Conservation (phyloP, 2,888 invertebrate species). For the Ornithoptera alexandrae region DNA sequence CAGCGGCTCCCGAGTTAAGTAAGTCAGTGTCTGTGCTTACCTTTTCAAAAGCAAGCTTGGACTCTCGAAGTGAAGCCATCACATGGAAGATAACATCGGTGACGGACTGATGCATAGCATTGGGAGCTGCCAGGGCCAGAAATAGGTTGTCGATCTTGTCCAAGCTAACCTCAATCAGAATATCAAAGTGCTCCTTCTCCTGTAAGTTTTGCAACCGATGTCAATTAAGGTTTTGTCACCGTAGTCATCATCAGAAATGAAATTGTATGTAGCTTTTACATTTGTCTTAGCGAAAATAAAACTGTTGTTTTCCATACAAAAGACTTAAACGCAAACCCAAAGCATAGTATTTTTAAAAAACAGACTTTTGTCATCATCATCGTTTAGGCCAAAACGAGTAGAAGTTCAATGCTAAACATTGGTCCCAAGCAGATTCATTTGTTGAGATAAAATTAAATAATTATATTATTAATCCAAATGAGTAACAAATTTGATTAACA, state of each 20-base stretch:
- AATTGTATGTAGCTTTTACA: background rate
- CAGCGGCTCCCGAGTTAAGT: too few species aligned
- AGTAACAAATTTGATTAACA: too few species aligned
- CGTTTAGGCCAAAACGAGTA: too few species aligned
- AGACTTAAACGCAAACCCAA: too few species aligned
- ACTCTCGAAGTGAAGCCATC: slow-evolving; percentile 81
- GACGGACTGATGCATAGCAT: slow-evolving; percentile 74
- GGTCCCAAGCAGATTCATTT: too few species aligned
- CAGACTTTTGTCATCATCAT: too few species aligned
- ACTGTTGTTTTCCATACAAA: too few species aligned
- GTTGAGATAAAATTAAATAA: too few species aligned
- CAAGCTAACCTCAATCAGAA: slow-evolving; percentile 81
- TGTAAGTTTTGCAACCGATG: slow-evolving; percentile 34
- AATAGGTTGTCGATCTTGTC: slow-evolving; percentile 82
- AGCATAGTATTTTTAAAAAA: too few species aligned
- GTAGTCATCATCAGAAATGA: too few species aligned
- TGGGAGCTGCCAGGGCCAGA: slow-evolving; percentile 75
- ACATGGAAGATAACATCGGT: slow-evolving; percentile 83
- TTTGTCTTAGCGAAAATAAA: background rate
- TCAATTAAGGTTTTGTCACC: background rate
- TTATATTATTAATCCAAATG: too few species aligned
- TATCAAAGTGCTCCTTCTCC: slow-evolving; percentile 76
- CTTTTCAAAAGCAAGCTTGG: slow-evolving; percentile 81
- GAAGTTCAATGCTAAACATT: too few species aligned
- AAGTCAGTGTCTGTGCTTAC: slow-evolving; percentile 48